Evolutionary conservation across 2,888 invertebrate species (phyloP).

Genomic region (Eilema depressum): DNA sequence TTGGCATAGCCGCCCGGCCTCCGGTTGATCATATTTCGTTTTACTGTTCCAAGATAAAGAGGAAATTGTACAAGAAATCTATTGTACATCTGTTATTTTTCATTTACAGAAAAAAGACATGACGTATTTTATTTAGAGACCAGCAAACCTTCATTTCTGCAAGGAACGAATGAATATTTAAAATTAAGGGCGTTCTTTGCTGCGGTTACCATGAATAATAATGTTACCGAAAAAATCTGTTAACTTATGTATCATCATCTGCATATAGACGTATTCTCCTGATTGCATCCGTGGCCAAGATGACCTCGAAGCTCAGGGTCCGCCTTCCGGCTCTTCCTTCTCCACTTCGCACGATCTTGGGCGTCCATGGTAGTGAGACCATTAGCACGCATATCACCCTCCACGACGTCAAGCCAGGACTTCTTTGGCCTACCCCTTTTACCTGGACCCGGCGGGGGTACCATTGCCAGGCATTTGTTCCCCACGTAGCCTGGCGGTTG

Average conservation of each 20-base stretch:
- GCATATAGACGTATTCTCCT: no score
- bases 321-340: no score
- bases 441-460: no score
- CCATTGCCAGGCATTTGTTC: no score
- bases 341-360: no score
- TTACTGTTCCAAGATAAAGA: constrained; percentile 60
- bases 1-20: constrained; percentile 52
- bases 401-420: no score
- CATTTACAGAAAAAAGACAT: constrained; percentile 28
- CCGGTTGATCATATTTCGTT: constrained; percentile 72
- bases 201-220: constrained; percentile 8
- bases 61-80: constrained; percentile 59
- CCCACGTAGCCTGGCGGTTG: no score
- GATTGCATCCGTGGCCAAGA: no score
- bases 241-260: background rate
- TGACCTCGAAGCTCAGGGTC: no score
- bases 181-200: constrained; percentile 2
- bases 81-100: constrained; percentile 42
- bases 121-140: constrained; percentile 29
- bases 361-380: no score
- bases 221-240: background rate
- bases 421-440: no score
- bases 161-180: constrained; percentile 10
- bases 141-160: constrained; percentile 19
- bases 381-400: no score